Evolutionary conservation across 2,888 invertebrate species (phyloP).

Genomic region (Augiades crinisus): DNA sequence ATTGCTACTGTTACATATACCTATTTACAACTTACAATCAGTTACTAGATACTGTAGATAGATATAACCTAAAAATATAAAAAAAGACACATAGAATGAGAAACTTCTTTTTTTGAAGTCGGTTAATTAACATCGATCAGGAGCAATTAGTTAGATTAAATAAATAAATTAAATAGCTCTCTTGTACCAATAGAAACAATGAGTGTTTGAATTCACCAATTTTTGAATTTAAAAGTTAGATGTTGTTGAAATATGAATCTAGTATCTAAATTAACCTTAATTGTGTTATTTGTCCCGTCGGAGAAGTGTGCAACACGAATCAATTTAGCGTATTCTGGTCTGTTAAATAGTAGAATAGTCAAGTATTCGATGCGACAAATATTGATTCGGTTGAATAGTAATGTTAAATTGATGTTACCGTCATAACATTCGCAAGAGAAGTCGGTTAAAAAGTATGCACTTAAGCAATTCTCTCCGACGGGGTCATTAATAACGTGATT

Average conservation of each 20-base stretch:
- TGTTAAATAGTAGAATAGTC: background rate
- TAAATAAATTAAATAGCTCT: background rate
- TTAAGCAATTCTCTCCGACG: slow-evolving; percentile 29
- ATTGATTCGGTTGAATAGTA: slow-evolving; percentile 12
- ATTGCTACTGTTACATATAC: too few species aligned
- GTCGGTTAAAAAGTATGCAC: slow-evolving; percentile 29
- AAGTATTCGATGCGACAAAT: background rate
- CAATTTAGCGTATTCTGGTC: background rate
- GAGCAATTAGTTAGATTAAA: background rate
- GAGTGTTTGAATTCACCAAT: background rate
- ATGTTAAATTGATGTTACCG: slow-evolving; percentile 22
- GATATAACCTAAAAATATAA: too few species aligned
- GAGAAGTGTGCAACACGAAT: background rate
- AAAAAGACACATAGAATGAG: too few species aligned
- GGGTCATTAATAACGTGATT: slow-evolving; percentile 33
- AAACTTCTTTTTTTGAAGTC: too few species aligned
- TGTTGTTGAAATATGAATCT: slow-evolving; percentile 18
- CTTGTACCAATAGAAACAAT: too few species aligned
- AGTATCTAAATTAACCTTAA: slow-evolving; percentile 7
- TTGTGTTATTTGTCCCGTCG: background rate
- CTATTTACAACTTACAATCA: too few species aligned
- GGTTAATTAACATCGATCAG: too few species aligned
- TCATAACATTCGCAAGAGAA: slow-evolving; percentile 20
- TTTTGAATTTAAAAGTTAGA: background rate
- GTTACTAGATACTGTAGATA: too few species aligned